Conservation (phyloP, 2,113 vertebrate genomes). For the Murina feae region DNA sequence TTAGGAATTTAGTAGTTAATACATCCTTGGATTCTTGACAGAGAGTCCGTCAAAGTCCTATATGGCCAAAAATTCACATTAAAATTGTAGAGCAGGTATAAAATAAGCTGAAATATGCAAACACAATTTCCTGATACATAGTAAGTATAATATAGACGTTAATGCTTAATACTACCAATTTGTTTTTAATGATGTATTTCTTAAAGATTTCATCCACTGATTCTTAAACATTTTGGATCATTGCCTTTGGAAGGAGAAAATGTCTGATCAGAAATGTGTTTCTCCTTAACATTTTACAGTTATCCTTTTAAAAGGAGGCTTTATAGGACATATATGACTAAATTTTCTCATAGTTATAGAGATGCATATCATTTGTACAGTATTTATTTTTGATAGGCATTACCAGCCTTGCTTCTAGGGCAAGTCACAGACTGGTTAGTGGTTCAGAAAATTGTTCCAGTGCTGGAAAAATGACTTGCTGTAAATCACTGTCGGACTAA, state of each 20-base stretch:
- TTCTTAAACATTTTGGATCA: background rate
- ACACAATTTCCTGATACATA: background rate
- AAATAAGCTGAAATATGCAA: background rate
- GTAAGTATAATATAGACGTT: background rate
- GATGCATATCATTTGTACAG: background rate
- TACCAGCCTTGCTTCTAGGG: background rate
- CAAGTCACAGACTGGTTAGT: background rate
- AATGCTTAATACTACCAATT: background rate
- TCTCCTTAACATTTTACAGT: background rate
- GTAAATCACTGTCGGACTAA: fast-evolving
- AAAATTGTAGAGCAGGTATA: background rate
- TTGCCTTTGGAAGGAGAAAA: background rate
- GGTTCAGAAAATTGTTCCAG: background rate
- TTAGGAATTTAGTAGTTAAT: background rate
- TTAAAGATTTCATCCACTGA: background rate
- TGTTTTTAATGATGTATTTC: background rate
- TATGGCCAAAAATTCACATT: background rate
- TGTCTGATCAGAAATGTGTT: background rate
- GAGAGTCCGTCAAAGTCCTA: background rate
- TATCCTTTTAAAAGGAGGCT: background rate
- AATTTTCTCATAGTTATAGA: background rate
- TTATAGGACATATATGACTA: background rate
- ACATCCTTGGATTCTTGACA: background rate
- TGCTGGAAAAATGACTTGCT: fast-evolving
- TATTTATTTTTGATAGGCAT: background rate